These are phyloP conservation scores for Rhineura floridana DNA, from an alignment of 2,113 vertebrate species.

Conservation along the genomic window DNA sequence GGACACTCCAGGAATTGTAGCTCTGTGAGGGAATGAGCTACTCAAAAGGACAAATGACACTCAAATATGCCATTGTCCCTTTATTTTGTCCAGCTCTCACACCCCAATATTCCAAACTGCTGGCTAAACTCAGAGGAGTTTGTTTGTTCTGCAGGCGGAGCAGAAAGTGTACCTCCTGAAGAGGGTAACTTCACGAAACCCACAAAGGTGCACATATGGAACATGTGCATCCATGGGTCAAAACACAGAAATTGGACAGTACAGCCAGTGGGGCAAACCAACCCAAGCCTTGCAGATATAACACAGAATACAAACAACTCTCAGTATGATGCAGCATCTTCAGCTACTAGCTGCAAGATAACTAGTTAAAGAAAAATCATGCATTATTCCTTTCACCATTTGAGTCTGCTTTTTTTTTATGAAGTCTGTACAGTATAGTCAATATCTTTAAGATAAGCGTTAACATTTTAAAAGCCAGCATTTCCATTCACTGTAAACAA, in stretches of 20 bases:
- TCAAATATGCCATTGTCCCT: not conserved
- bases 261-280: slow-evolving; percentile 20
- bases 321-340: slow-evolving; percentile 44
- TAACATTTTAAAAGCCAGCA: slow-evolving; percentile 71
- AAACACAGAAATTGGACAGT: not conserved
- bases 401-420: not conserved
- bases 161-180: not conserved
- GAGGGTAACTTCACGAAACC: not conserved
- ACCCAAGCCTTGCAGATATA: slow-evolving; percentile 4
- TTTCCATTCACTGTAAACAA: slow-evolving; percentile 85
- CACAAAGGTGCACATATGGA: not conserved
- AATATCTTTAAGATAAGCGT: slow-evolving; percentile 73
- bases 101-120: not conserved
- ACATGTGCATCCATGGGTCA: not conserved
- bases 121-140: not conserved
- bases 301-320: slow-evolving; percentile 20
- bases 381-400: slow-evolving; percentile 66
- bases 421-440: slow-evolving; percentile 66
- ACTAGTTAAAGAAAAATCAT: slow-evolving; percentile 63
- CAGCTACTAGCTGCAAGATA: slow-evolving; percentile 62
- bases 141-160: not conserved
- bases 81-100: not conserved
- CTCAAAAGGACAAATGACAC: not conserved
- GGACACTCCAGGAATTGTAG: no score
- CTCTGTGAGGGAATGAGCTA: not conserved